Percentiles rank a stretch among this genome's conserved stretches.
phyloP scores from a whole-genome alignment of 2,888 invertebrate genomes.

The Mythimna pallens region DNA sequence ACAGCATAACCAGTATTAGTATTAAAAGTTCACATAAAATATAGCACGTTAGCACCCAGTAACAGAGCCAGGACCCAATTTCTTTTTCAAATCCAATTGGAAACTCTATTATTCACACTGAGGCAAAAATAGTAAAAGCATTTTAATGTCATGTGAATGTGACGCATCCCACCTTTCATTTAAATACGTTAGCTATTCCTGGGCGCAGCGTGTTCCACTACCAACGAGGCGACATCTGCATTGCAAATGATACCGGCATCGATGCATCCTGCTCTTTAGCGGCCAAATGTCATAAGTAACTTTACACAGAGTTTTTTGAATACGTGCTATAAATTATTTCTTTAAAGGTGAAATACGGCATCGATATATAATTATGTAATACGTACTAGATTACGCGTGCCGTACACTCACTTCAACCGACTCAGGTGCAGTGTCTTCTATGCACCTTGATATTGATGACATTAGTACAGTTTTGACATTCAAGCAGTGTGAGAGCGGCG shows the following conservation, averaged over 20 bases:
- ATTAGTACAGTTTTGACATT: too few relatives aligned
- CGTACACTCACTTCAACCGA: too few relatives aligned
- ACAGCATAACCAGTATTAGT: background rate
- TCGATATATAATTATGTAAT: too few relatives aligned
- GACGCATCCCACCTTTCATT: slow-evolving; percentile 52
- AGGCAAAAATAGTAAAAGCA: slow-evolving; percentile 43
- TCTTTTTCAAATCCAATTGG: background rate
- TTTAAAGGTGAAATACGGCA: background rate
- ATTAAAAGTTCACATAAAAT: background rate
- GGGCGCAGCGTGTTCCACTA: slow-evolving; percentile 24
- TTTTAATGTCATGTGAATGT: slow-evolving; percentile 41
- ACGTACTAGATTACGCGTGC: too few relatives aligned
- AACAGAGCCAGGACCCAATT: background rate
- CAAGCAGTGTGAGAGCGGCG: too few relatives aligned
- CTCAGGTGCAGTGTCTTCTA: too few relatives aligned
- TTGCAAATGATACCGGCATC: slow-evolving; percentile 71
- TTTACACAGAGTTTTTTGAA: slow-evolving; percentile 23
- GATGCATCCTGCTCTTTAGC: slow-evolving; percentile 28
- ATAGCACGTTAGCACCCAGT: background rate
- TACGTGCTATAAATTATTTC: slow-evolving; percentile 15
- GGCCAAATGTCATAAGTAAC: slow-evolving; percentile 49
- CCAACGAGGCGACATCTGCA: slow-evolving; percentile 66
- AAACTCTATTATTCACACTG: slow-evolving; percentile 7
- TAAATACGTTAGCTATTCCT: slow-evolving; percentile 61
- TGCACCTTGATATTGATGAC: too few relatives aligned